Evolutionary conservation across 2,113 vertebrate genomes (phyloP).

Genomic region (Gymnobelideus leadbeateri): DNA sequence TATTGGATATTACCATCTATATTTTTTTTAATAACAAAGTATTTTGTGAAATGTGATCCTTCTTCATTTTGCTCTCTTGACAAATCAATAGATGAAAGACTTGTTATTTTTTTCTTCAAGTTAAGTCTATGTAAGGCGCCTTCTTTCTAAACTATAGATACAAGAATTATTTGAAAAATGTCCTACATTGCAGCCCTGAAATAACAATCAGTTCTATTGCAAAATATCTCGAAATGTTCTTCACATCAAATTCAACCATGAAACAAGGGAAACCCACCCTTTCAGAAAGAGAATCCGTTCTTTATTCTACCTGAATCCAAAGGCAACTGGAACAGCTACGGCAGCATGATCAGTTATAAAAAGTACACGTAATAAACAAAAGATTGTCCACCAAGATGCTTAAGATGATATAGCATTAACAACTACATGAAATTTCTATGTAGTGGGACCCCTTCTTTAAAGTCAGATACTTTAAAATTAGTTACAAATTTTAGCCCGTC

Average conservation of each 20-base stretch:
- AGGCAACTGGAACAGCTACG: constrained; percentile 38
- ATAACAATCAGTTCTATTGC: constrained; percentile 14
- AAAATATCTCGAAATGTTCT: constrained; percentile 36
- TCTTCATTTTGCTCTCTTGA: constrained; percentile 69
- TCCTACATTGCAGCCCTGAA: constrained; percentile 56
- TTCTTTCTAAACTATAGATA: constrained; percentile 50
- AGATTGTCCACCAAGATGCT: constrained; percentile 2
- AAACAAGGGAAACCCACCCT: constrained; percentile 47
- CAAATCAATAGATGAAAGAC: constrained; percentile 54
- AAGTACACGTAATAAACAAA: background rate
- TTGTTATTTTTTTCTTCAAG: constrained; percentile 35
- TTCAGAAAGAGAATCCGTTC: constrained; percentile 29
- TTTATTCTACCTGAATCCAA: constrained; percentile 59
- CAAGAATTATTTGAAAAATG: constrained; percentile 46
- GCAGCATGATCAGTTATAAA: constrained; percentile 1
- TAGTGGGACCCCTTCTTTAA: background rate
- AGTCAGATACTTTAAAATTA: background rate
- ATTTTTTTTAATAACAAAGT: constrained; percentile 83
- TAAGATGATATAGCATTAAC: background rate
- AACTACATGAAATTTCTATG: constrained; percentile 9
- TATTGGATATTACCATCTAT: constrained; percentile 82
- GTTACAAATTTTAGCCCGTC: constrained; percentile 5
- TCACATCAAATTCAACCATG: constrained; percentile 11
- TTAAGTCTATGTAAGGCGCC: constrained; percentile 38
- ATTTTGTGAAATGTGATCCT: constrained; percentile 79